Evolutionary conservation across 2,113 vertebrate genomes (phyloP).

Genomic region (Paraplagusia blochii): DNA sequence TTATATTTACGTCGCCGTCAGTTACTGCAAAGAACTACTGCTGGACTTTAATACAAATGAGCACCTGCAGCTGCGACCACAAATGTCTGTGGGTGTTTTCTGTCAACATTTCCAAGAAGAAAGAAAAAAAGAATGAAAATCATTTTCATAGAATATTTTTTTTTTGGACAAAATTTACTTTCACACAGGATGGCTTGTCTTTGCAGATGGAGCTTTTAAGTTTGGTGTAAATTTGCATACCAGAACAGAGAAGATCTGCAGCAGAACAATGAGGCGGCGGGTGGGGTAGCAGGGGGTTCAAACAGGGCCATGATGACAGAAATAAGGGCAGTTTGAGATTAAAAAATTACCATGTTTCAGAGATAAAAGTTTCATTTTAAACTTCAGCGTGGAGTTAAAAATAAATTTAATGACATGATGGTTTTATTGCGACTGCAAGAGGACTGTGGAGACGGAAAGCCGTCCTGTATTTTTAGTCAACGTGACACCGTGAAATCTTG

Average conservation of each 20-base stretch:
- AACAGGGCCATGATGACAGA: too few species aligned
- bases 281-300: too few species aligned
- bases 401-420: too few species aligned
- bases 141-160: slow-evolving; percentile 72
- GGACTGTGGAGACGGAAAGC: slow-evolving; percentile 14
- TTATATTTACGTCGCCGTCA: slow-evolving; percentile 63
- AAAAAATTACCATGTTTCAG: too few species aligned
- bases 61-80: slow-evolving; percentile 73
- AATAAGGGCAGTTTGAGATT: too few species aligned
- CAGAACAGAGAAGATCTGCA: not conserved
- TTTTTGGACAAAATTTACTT: slow-evolving; percentile 58
- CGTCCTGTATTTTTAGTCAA: not conserved
- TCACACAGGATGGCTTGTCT: slow-evolving; percentile 55
- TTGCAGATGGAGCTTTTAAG: slow-evolving; percentile 46
- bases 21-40: slow-evolving; percentile 52
- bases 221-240: slow-evolving; percentile 27
- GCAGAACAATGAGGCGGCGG: not conserved
- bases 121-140: slow-evolving; percentile 49
- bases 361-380: too few species aligned
- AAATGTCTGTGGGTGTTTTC: slow-evolving; percentile 69
- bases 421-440: not conserved
- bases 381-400: too few species aligned
- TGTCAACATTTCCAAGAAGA: slow-evolving; percentile 56
- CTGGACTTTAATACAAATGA: slow-evolving; percentile 73
- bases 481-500: slow-evolving; percentile 26